Conservation (phyloP, 2,113 vertebrate genomes). For the Actinemys pallida region DNA sequence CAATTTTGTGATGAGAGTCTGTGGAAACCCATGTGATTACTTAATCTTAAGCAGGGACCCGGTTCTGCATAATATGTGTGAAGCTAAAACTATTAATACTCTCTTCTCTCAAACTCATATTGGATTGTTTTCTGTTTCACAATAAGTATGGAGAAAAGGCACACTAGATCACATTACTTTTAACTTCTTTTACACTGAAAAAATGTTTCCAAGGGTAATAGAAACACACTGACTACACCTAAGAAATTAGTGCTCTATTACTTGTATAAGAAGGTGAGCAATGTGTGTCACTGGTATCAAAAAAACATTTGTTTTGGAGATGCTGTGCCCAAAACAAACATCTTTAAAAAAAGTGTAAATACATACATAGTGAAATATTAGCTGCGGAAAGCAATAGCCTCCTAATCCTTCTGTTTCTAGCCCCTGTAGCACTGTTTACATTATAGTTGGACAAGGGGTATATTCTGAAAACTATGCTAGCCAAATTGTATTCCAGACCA, state of each 20-base stretch:
- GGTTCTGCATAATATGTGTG: constrained; percentile 18
- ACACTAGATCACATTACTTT: neutral
- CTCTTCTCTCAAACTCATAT: neutral
- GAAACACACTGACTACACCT: neutral
- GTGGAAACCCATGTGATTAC: constrained; percentile 55
- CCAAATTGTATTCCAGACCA: neutral
- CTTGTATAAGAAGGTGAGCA: neutral
- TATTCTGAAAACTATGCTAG: neutral
- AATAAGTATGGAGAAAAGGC: neutral
- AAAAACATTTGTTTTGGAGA: constrained; percentile 6
- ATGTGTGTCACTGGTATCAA: neutral
- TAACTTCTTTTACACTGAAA: neutral
- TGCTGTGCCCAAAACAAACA: constrained; percentile 10
- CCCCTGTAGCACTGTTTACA: neutral
- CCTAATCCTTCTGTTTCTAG: neutral
- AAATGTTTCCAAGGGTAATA: neutral
- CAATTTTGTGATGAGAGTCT: constrained; percentile 64
- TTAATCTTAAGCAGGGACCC: neutral
- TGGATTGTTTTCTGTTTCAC: neutral
- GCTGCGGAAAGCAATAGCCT: neutral
- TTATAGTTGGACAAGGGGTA: neutral
- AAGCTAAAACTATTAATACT: neutral
- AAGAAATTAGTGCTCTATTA: neutral
- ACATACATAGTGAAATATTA: neutral
- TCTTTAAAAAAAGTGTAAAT: neutral